Evolutionary conservation across 2,888 invertebrate species (phyloP), one percentile per base, ranked within the genome.

Genomic region (Habroteleia sp.): DNA sequence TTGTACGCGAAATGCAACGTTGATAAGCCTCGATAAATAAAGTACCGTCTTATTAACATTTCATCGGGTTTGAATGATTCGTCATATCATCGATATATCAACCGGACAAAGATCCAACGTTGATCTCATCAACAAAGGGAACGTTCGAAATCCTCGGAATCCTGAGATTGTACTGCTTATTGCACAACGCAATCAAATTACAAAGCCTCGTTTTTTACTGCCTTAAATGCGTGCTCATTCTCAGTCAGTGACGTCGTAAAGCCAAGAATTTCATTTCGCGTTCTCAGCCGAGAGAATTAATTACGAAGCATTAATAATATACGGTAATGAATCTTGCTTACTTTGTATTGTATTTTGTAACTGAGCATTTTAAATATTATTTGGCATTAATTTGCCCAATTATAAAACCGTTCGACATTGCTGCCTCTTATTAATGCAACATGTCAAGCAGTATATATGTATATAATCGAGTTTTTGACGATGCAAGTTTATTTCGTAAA

Each of bases 181-280:
- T 76, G 75, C 75, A 71, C 58, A 69, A 71, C 48, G 58, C 66
- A 76, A 76, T 76, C 72, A 76, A 76, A 76, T 72, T 63, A 72
- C 71, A 71, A 75, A 75, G 76, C 66, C 39, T 31, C 50, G 37
- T 76, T 76, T 76, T 76, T 76, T 72, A 66, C n/a, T 48, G 56
- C 68, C 52, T 56, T 46, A 72, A 72, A 76, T 76, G 71, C 72
- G 69, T 69, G 50, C 63, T 63, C 69, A 52, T 68, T 63, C 46
- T 50, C 42, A 65, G 71, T 56, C 75, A 48, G 71, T 56, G 65
- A 75, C 60, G 66, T 65, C 66, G 66, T 75, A 71, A 75, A 71
- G 71, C 66, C 63, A 68, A 68, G 76, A 76, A 76, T 76, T 76
- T 76, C 72, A 76, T 76, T 76, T 76, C 68, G 68, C 68, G 68